These are phyloP conservation scores for Stegophylla sp. DNA, from an alignment of 2,888 invertebrate genomes.

Conservation along the genomic window DNA sequence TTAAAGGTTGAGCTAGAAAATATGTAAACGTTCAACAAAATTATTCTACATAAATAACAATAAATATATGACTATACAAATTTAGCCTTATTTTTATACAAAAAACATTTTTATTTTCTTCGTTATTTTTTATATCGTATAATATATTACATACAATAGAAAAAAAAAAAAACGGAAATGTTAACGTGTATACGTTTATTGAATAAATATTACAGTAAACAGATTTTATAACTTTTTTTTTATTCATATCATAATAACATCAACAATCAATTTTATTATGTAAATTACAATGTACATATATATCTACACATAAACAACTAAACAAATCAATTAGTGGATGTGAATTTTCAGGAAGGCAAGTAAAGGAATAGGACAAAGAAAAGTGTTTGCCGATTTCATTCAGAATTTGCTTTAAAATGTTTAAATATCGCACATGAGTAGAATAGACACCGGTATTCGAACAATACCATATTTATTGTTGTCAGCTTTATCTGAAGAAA, in stretches of 20 bases:
- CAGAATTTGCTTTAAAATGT: too few relatives aligned
- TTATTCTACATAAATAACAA: constrained; percentile 28
- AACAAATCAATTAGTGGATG: too few relatives aligned
- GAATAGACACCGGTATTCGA: too few relatives aligned
- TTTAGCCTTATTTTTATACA: constrained; percentile 28
- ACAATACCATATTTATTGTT: too few relatives aligned
- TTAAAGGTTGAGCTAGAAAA: constrained; percentile 49
- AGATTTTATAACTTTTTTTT: neutral
- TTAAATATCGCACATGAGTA: too few relatives aligned
- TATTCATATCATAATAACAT: neutral
- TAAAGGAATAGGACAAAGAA: too few relatives aligned
- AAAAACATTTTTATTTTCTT: neutral
- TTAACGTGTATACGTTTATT: constrained; percentile 10
- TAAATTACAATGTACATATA: too few relatives aligned
- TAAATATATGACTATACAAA: constrained; percentile 31
- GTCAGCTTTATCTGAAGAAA: too few relatives aligned
- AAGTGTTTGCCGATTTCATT: too few relatives aligned
- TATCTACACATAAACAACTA: too few relatives aligned
- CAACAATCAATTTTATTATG: neutral
- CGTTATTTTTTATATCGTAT: neutral
- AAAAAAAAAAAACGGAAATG: constrained; percentile 9
- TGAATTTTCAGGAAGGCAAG: too few relatives aligned
- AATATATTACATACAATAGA: neutral
- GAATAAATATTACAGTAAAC: constrained; percentile 18
- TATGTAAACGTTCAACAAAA: constrained; percentile 28